Percentiles rank a stretch among this genome's conserved stretches.
Conservation (phyloP, 1,140 invertebrate species). For the Cotesia vestalis region DNA sequence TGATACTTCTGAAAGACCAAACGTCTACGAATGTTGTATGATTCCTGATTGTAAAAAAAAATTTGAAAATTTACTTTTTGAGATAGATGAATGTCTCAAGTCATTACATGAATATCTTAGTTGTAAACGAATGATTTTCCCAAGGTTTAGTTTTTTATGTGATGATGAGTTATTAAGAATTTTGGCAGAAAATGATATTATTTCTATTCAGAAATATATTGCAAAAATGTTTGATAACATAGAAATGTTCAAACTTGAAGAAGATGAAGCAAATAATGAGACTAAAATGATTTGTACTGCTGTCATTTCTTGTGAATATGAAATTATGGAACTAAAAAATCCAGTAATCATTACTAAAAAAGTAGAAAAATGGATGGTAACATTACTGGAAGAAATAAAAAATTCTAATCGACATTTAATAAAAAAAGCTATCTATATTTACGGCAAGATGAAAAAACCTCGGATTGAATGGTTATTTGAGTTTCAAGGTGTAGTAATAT, state of each 20-base stretch:
- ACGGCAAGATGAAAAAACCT: slow-evolving; percentile 73
- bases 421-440: slow-evolving; percentile 88
- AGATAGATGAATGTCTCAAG: slow-evolving; percentile 89
- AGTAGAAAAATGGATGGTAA: slow-evolving; percentile 92
- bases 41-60: slow-evolving; percentile 77
- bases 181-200: slow-evolving; percentile 82
- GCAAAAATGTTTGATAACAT: slow-evolving; percentile 96
- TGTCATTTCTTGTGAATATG: slow-evolving; percentile 86
- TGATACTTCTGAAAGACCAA: slow-evolving; percentile 79
- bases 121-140: slow-evolving; percentile 85
- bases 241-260: slow-evolving; percentile 73
- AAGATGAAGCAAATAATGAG: slow-evolving; percentile 60
- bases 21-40: slow-evolving; percentile 81
- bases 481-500: slow-evolving; percentile 87
- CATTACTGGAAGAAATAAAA: slow-evolving; percentile 84
- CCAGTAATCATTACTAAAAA: slow-evolving; percentile 69
- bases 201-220: slow-evolving; percentile 88
- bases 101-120: slow-evolving; percentile 90
- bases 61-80: slow-evolving; percentile 75
- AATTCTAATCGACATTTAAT: slow-evolving; percentile 83
- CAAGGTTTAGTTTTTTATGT: slow-evolving; percentile 92
- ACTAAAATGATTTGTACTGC: slow-evolving; percentile 75
- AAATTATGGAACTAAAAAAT: slow-evolving; percentile 84
- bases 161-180: slow-evolving; percentile 91
- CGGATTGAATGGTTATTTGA: slow-evolving; percentile 87